phyloP scores from a whole-genome alignment of 2,797 vertebrate species.

The Sitta carolinensis region DNA sequence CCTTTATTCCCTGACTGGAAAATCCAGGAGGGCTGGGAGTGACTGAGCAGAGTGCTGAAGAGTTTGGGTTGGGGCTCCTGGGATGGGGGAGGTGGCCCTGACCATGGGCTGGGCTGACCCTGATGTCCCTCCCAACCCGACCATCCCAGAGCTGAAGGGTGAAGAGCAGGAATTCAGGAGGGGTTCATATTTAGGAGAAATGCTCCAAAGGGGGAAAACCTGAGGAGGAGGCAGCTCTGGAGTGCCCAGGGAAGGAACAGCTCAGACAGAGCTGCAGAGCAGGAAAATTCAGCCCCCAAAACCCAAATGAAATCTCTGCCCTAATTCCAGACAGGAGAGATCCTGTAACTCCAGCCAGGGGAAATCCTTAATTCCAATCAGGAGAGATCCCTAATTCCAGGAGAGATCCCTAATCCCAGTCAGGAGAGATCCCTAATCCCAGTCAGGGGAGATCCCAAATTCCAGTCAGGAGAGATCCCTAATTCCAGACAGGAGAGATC shows the following conservation, averaged over 20 bases:
- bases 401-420: rapidly evolving
- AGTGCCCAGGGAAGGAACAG: neutral
- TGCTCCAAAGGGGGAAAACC: rapidly evolving
- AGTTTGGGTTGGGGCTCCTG: neutral
- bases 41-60: neutral
- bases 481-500: rapidly evolving
- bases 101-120: neutral
- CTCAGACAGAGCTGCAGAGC: neutral
- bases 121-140: neutral
- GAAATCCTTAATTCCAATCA: rapidly evolving
- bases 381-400: neutral
- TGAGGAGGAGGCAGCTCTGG: neutral
- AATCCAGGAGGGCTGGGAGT: rapidly evolving
- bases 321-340: rapidly evolving
- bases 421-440: neutral
- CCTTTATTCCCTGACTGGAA: neutral
- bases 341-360: neutral
- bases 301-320: neutral
- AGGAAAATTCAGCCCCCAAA: neutral
- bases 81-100: neutral
- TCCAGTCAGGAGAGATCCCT: rapidly evolving
- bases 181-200: neutral
- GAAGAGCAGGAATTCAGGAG: neutral
- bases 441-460: rapidly evolving
- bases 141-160: neutral